Percentiles rank a stretch among this genome's conserved stretches.
These are phyloP conservation scores for Kradibia gibbosae DNA, from an alignment of 1,140 invertebrate species.

Conservation along the genomic window DNA sequence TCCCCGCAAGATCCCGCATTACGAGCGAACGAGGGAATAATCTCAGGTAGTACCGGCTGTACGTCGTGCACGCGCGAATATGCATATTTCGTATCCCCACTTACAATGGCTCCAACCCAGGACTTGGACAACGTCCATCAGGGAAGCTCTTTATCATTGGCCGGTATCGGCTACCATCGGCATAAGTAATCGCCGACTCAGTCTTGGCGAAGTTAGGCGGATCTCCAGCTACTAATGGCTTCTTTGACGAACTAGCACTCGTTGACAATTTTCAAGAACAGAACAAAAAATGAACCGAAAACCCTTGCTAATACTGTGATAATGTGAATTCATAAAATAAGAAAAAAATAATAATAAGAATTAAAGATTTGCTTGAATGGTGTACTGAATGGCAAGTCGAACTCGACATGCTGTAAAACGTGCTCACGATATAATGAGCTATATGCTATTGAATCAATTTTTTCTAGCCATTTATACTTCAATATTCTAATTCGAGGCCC, in stretches of 20 bases:
- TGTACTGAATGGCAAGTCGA: background rate
- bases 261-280: no score
- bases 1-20: background rate
- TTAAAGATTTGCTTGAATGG: no score
- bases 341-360: no score
- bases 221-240: no score
- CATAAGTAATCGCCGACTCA: conserved; percentile 63
- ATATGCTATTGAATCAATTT: background rate
- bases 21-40: no score
- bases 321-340: no score
- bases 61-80: background rate
- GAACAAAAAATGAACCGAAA: no score
- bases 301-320: no score
- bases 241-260: no score
- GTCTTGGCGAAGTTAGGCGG: conserved; percentile 57
- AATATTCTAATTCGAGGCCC: background rate
- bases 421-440: background rate
- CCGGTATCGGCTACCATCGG: conserved; percentile 62
- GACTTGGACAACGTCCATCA: background rate
- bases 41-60: background rate
- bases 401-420: background rate
- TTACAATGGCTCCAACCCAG: background rate
- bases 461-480: background rate
- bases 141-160: conserved; percentile 62
- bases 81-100: background rate